A percentile compares a stretch with the other conserved stretches of the same genome.
Conservation (phyloP, 2,888 invertebrate species). For the Zhuqinia jingwanae region DNA sequence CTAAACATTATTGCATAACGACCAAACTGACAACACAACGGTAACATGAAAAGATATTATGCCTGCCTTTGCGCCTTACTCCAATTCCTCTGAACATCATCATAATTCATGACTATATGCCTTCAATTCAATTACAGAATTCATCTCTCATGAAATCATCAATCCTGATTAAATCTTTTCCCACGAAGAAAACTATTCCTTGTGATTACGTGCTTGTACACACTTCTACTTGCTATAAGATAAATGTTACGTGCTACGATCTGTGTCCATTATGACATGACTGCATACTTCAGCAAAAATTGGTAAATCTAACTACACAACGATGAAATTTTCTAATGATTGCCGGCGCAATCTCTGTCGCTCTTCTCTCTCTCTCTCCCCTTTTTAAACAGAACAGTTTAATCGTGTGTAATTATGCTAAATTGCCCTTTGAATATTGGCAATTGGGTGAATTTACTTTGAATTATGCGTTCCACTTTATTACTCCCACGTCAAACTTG, state of each 20-base stretch:
- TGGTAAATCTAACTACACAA: not conserved
- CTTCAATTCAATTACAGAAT: not conserved
- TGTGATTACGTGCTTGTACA: not conserved
- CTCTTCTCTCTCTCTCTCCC: not conserved
- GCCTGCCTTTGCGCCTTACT: no score
- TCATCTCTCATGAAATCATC: not conserved
- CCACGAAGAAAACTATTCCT: not conserved
- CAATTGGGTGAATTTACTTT: conserved; percentile 60
- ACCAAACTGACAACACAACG: no score
- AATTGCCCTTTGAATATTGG: conserved; percentile 63
- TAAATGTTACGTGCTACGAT: no score
- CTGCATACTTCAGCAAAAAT: not conserved
- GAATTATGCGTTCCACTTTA: conserved; percentile 45
- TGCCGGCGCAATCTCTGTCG: conserved; percentile 12
- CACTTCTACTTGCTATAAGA: no score
- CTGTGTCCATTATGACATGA: not conserved
- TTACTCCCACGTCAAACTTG: conserved; percentile 31
- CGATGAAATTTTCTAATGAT: not conserved
- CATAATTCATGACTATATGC: not conserved
- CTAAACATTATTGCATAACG: no score
- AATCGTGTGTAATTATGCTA: conserved; percentile 61
- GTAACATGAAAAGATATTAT: no score
- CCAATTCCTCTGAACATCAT: no score
- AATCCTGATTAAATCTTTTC: conserved; percentile 18
- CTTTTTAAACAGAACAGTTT: conserved; percentile 52